Base-by-base conservation (phyloP, 2,888 invertebrate species). In the Apomyelois bistriatella region DNA sequence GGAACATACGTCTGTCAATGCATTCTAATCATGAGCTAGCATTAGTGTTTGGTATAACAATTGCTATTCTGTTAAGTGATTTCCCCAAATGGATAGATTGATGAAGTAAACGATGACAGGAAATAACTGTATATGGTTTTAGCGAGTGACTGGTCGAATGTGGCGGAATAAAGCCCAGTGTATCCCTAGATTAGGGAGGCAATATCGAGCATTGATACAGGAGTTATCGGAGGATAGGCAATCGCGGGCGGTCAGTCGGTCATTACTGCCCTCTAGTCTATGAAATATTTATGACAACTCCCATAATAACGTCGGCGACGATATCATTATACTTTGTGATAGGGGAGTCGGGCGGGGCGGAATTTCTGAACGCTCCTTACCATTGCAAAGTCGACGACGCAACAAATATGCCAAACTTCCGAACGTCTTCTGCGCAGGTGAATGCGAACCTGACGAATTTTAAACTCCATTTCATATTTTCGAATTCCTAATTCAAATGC, bases 241-340 rank as follows among this genome's bases (percentile, higher is more conserved):
- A 76, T 66, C 66, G 68, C 74, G n/a, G n/a, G 67, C 83, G 87
- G 87, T 86, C 87, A 87, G 79, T 85, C 83, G 88, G 86, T 86
- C 89, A 88, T 88, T 87, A 88, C 85, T 81, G 85, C 87, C 88
- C 86, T 77, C 79, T 55, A 75, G 74, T 80, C 82, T 86, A 90
- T 90, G 89, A 90, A 90, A 90, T 90, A 90, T 90, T 88, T 89
- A 89, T 89, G 89, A 90, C 86, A 83, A 85, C 82, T 87, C 82
- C 84, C 84, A 88, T 85, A 86, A 90, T 88, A 89, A 85, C 86
- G 83, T 78, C 79, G 82, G 82, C 87, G 85, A 85, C 85, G 89
- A 85, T 85, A 85, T 88, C 91, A 91, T 91, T 91, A 91, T 91
- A 91, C 91, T 91, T 91, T 90, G 89, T 91, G 91, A 91, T 91